Evolutionary conservation across 2,888 invertebrate species (phyloP).

Genomic region (Xylocampa areola): DNA sequence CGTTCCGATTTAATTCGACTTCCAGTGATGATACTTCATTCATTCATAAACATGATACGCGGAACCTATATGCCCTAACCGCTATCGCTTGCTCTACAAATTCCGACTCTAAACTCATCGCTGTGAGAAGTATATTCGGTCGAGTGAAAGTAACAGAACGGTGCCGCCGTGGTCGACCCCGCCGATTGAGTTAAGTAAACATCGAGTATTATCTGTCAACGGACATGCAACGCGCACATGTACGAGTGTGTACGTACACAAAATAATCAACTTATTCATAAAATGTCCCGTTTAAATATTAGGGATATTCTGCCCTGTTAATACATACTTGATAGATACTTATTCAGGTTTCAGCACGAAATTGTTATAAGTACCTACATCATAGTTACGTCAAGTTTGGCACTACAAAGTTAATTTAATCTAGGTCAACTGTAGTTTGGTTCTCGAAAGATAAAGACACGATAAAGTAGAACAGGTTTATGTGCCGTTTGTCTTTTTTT

Average conservation of each 20-base stretch:
- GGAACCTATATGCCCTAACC: slow-evolving; percentile 76
- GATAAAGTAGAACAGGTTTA: slow-evolving; percentile 37
- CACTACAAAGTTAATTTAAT: slow-evolving; percentile 38
- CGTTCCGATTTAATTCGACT: slow-evolving; percentile 73
- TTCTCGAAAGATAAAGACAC: slow-evolving; percentile 48
- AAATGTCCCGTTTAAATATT: slow-evolving; percentile 73
- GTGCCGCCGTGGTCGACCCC: slow-evolving; percentile 79
- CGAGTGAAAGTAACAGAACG: slow-evolving; percentile 62
- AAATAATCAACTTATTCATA: slow-evolving; percentile 84
- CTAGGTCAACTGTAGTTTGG: slow-evolving; percentile 51
- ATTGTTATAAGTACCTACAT: too few species aligned
- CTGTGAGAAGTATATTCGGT: slow-evolving; percentile 68
- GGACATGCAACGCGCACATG: slow-evolving; percentile 81
- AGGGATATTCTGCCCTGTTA: slow-evolving; percentile 28
- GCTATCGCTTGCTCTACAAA: slow-evolving; percentile 67
- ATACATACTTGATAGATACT: slow-evolving; percentile 28
- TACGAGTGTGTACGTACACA: slow-evolving; percentile 74
- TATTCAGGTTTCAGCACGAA: slow-evolving; percentile 24
- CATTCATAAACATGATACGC: slow-evolving; percentile 83
- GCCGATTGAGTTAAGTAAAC: slow-evolving; percentile 88
- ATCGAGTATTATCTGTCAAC: slow-evolving; percentile 89
- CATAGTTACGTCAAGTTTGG: slow-evolving; percentile 20
- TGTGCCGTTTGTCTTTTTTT: too few species aligned
- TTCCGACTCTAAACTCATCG: slow-evolving; percentile 75
- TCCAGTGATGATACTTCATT: slow-evolving; percentile 87